Base-by-base conservation (phyloP, 30 jellyfish, hydroid and myxozoan species). In the Phacellophora camtschatica region DNA sequence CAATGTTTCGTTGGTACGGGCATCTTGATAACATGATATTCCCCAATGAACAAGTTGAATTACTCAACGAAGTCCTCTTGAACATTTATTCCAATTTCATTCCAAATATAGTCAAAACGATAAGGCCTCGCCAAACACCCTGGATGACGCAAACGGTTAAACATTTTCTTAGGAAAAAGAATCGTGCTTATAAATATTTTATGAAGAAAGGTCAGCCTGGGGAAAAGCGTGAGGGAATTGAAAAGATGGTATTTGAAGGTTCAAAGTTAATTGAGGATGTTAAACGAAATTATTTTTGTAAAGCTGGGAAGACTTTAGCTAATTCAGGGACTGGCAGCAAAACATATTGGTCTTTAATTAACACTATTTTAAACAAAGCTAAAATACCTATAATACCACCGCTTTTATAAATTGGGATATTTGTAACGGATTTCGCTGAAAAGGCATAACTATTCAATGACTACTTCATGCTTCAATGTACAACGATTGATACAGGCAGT, bases 91-190 rank as follows among this genome's bases (percentile, higher is more conserved):
- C 77, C 8, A 71, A 71, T 48, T 71, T 36, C 11, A 53, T 82
- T 36, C 93, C 93, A 11, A 66, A 81, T 86, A 20, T 50, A 74
- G 76, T 74, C 34, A 74, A 61, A 29, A 67, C 85, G 56, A 48
- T 48, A 15, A 81, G 57, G 23, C 66, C 71, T 53, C 81, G 53
- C 28, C 66, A 81, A 61, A 79, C 86, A 39, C 84, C 84, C 25
- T 81, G 86, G 86, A 81, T 66, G 58, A 81, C 69, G 23, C 68
- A 75, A 10, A 35, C 23, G 28, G 72, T 81, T 20, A 81, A 69
- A 62, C 49, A 57, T 2, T 18, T 59, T 41, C 80, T 83, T 8
- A 57, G 86, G 71, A 64, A 83, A 48, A 83, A 64, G 71, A 71
- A 71, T 83, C 83, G 35, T 69, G 77, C 63, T n/a, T 66, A 81